These are phyloP conservation scores for Polydrusus pterygomalis DNA, from an alignment of 2,888 invertebrate species.

Conservation along the genomic window DNA sequence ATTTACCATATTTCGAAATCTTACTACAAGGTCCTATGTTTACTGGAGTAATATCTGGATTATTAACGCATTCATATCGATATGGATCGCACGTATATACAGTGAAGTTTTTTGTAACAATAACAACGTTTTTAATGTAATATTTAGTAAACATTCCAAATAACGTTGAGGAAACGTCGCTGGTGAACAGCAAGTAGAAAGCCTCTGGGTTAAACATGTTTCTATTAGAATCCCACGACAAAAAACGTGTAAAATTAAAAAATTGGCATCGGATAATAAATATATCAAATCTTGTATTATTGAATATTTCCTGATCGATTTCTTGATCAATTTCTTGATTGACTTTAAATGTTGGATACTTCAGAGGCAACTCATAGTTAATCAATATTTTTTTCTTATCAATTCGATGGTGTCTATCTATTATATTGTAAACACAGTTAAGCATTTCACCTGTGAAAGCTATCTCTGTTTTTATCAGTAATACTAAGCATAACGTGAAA, in stretches of 20 bases:
- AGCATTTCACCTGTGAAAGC: not conserved
- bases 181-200: slow-evolving; percentile 7
- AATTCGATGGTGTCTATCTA: slow-evolving; percentile 3
- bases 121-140: slow-evolving; percentile 28
- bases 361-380: not conserved
- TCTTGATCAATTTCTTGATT: not conserved
- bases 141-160: slow-evolving; percentile 31
- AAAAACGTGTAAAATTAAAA: not conserved
- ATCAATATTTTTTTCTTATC: slow-evolving; percentile 6
- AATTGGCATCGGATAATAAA: slow-evolving; percentile 3
- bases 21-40: slow-evolving; percentile 29
- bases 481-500: not conserved
- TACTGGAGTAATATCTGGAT: slow-evolving; percentile 40
- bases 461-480: not conserved
- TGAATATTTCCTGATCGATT: not conserved
- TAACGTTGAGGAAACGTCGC: not conserved
- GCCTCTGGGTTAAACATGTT: slow-evolving; percentile 28
- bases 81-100: slow-evolving; percentile 40
- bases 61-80: slow-evolving; percentile 30
- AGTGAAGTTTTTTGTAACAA: slow-evolving; percentile 10
- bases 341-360: slow-evolving; percentile 14
- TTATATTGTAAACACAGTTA: slow-evolving; percentile 3
- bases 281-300: slow-evolving; percentile 25
- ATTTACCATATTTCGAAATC: not conserved
- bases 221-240: slow-evolving; percentile 20